phyloP scores from a whole-genome alignment of 2,888 invertebrate genomes.

The Drosophila sordidula region DNA sequence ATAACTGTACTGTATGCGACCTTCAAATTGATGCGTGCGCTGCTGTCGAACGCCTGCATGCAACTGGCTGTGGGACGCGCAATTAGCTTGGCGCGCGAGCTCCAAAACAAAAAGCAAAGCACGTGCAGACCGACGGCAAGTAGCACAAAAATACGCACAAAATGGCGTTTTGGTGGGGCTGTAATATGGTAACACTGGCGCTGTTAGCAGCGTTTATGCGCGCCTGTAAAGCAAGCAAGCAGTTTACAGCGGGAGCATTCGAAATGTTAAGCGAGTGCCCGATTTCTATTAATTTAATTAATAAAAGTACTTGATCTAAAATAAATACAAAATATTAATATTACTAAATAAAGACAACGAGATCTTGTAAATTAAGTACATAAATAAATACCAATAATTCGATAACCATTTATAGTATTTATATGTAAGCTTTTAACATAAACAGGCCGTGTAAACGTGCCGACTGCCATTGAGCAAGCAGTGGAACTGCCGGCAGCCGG shows the following conservation, averaged over 20 bases:
- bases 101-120: slow-evolving; percentile 16
- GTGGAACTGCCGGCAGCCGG: slow-evolving; percentile 25
- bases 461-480: neutral
- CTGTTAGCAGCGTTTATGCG: slow-evolving; percentile 37
- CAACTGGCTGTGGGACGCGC: slow-evolving; percentile 54
- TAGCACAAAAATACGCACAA: neutral
- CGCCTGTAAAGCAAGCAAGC: neutral
- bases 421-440: neutral
- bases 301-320: too few relatives aligned
- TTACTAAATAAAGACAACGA: too few relatives aligned
- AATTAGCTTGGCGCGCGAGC: slow-evolving; percentile 48
- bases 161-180: neutral
- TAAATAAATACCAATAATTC: too few relatives aligned
- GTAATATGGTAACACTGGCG: slow-evolving; percentile 34
- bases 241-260: too few relatives aligned
- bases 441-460: slow-evolving; percentile 8
- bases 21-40: slow-evolving; percentile 30
- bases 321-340: too few relatives aligned
- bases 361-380: too few relatives aligned
- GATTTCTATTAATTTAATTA: too few relatives aligned
- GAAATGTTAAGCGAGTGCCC: too few relatives aligned
- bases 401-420: too few relatives aligned
- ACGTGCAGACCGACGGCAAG: neutral
- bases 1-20: neutral
- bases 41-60: slow-evolving; percentile 61